These are phyloP conservation scores for Axis porcinus DNA, from an alignment of 2,113 vertebrate species.

Conservation along the genomic window DNA sequence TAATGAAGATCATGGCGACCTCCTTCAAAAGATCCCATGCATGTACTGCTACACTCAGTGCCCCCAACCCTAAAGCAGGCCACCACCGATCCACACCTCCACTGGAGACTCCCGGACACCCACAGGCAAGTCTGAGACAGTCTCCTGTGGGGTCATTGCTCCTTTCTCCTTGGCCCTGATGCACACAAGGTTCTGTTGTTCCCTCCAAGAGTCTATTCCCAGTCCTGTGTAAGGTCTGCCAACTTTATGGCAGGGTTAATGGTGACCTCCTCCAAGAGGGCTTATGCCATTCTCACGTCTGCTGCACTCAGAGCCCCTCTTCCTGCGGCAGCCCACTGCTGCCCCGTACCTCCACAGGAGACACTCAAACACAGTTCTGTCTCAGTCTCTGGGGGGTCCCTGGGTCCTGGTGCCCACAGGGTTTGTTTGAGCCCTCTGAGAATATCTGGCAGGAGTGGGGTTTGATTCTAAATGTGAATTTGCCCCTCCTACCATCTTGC, in stretches of 20 bases:
- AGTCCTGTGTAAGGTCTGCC: background rate
- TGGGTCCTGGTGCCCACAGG: background rate
- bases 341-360: background rate
- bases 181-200: background rate
- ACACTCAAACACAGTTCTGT: rapidly evolving
- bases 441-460: background rate
- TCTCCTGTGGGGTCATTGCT: background rate
- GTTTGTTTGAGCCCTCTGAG: background rate
- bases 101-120: background rate
- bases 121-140: background rate
- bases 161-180: background rate
- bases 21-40: background rate
- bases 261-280: background rate
- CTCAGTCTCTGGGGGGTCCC: background rate
- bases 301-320: background rate
- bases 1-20: background rate
- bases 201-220: background rate
- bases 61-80: background rate
- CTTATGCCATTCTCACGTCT: background rate
- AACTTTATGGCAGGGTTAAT: background rate
- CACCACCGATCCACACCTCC: rapidly evolving
- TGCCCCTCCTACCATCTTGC: background rate
- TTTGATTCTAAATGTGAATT: background rate
- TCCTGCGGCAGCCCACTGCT: background rate
- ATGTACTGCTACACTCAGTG: background rate